A percentile compares a stretch with the other conserved stretches of the same genome.
phyloP scores from a whole-genome alignment of 2,888 invertebrate genomes.

The Campoplex capitator region DNA sequence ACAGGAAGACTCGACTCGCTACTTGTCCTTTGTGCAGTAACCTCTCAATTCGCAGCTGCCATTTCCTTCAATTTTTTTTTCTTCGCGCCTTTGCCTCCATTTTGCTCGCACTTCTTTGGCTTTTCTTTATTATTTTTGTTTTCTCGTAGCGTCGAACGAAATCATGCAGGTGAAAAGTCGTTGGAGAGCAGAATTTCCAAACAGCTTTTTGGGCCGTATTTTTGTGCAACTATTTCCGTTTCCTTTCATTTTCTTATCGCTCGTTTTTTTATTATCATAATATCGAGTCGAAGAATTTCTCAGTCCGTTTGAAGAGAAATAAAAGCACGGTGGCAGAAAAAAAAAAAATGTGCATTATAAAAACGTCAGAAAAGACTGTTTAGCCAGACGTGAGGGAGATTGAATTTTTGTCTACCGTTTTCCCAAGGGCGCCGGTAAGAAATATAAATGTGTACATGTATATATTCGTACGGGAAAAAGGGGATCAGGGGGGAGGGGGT shows the following conservation, averaged over 20 bases:
- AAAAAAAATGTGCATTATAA: conserved; percentile 68
- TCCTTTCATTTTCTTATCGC: conserved; percentile 13
- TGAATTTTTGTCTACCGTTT: conserved; percentile 67
- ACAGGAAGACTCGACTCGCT: conserved; percentile 24
- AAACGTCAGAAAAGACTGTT: conserved; percentile 67
- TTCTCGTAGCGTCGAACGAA: background rate
- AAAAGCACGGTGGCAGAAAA: conserved; percentile 6
- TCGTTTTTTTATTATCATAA: background rate
- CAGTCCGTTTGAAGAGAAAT: conserved; percentile 38
- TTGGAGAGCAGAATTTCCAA: conserved; percentile 4
- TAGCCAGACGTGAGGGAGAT: conserved; percentile 66
- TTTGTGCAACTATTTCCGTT: conserved; percentile 12
- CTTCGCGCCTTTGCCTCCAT: conserved; percentile 14
- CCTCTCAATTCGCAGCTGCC: conserved; percentile 15
- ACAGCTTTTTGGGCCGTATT: background rate
- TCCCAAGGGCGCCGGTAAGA: conserved; percentile 54
- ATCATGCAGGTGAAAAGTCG: conserved; percentile 24
- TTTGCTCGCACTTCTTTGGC: background rate
- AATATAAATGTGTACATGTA: conserved; percentile 15
- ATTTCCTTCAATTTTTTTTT: background rate
- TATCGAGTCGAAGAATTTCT: conserved; percentile 56
- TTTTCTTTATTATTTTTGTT: conserved; percentile 29
- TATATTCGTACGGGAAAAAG: conserved; percentile 19
- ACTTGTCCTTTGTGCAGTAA: background rate
- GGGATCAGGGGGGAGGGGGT: background rate